Evolutionary conservation across 1,140 invertebrate genomes (phyloP), one percentile per base, ranked within the genome.

Genomic region (Rhagoletis pomonella): DNA sequence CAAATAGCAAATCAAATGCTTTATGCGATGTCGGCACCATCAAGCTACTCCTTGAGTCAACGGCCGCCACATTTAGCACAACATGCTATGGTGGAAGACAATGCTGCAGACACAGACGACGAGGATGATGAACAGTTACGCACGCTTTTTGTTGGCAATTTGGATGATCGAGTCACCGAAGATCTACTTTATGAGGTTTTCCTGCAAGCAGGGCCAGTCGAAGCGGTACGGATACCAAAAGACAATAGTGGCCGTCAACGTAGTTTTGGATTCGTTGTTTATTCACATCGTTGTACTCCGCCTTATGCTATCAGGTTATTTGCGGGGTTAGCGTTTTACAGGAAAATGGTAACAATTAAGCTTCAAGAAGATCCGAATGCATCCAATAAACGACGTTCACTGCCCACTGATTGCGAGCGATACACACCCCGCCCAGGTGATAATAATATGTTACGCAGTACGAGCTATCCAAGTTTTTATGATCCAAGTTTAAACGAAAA

Each of bases 141-240:
- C 89, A 97, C 96, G 0, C 89, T 97, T 58, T 97, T 95, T 94
- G 96, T 96, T 92, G 96, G 96, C 10, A 97, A 97, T 94, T 92
- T 98, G 77, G 94, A 95, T 67, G 95, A 96, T 58, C 95, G 96
- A 92, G 95, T 96, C 0, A 96, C 96, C 0, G 96, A 97, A 90
- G 96, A 96, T 89, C 90, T 97, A 59, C 92, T 97, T 0, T 97
- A 96, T 90, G 97, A 97, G 91, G 93, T 98, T 87, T 98, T 98
- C 93, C 90, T 97, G 55, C 97, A 97, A 94, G 96, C 95, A 86
- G 97, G 96, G 29, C 97, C 97, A 29, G 90, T 98, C 62, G 95
- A 97, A 91, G 95, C 94, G 90, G 96, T 97, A 3, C 93, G 93
- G 84, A 97, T 97, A 89, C 96, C 96, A 3, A 95, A 95, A 90